Percentiles rank a stretch among this genome's conserved stretches.
Conservation (phyloP, 2,888 invertebrate species). For the Drosophila merina region DNA sequence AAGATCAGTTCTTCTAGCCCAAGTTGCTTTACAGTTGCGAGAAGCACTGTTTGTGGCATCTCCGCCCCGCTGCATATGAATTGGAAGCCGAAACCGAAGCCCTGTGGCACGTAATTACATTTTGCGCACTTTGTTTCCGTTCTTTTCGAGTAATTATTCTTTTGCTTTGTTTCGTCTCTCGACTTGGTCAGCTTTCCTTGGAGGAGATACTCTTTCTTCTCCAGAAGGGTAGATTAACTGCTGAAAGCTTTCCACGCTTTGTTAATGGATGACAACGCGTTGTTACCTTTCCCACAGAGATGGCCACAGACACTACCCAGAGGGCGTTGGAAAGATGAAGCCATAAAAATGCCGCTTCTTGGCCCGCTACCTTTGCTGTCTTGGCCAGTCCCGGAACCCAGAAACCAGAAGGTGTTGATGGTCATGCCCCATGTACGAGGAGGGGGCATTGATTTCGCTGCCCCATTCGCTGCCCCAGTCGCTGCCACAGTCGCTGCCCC, state of each 20-base stretch:
- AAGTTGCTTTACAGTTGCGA: slow-evolving; percentile 36
- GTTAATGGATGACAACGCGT: slow-evolving; percentile 30
- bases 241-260: not conserved
- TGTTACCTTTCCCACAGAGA: slow-evolving; percentile 8
- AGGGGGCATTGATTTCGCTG: slow-evolving; percentile 68
- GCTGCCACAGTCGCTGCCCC: too few relatives aligned
- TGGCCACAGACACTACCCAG: slow-evolving; percentile 6
- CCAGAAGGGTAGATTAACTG: slow-evolving; percentile 13
- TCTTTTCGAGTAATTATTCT: not conserved
- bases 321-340: slow-evolving; percentile 56
- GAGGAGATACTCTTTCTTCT: not conserved
- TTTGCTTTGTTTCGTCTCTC: too few relatives aligned
- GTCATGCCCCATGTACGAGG: slow-evolving; percentile 35
- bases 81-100: slow-evolving; percentile 6
- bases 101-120: slow-evolving; percentile 71
- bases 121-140: slow-evolving; percentile 76
- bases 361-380: slow-evolving; percentile 48
- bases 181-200: not conserved
- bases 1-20: slow-evolving; percentile 8
- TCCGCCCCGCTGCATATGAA: slow-evolving; percentile 24
- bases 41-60: slow-evolving; percentile 30
- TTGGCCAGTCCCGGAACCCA: slow-evolving; percentile 43
- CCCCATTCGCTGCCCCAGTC: too few relatives aligned
- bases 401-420: slow-evolving; percentile 69
- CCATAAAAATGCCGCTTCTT: slow-evolving; percentile 72